Evolutionary conservation across 92 coral and sea anemone species (phyloP), one percentile per base, ranked within the genome.

Genomic region (Heliopora coerulea): DNA sequence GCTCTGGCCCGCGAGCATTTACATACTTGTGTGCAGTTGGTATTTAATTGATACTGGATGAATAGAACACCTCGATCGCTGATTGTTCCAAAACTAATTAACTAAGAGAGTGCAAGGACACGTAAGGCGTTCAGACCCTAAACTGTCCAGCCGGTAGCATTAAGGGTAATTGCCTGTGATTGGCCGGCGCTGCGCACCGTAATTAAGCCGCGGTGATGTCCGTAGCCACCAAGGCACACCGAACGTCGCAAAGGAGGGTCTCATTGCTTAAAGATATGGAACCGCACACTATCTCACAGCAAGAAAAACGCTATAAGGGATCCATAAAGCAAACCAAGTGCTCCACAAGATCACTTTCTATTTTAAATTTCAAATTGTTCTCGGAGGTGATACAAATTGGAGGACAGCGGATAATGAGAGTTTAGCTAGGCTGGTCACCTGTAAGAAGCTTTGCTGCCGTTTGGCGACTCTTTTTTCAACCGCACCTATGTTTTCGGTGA

Each of bases 31-130:
- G 77, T 52, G 62, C 41, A 52, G 62, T 33, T 8, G 63, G 8
- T 70, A 54, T 52, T 67, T 67, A 67, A 67, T 67, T 67, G 74
- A 44, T 67, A 27, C 74, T 44, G 40, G 41, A 44, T 63, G 70
- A 63, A 63, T 37, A 44, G 70, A 48, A 56, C 74, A 56, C 39
- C 50, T 8, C 52, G n/a, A 46, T 8, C 52, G 14, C n/a, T 46
- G 54, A 67, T 67, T 67, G 74, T 67, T 67, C 74, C 3, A 26
- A 24, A 29, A 67, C 74, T 67, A 67, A 67, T 67, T 67, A 67
- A 67, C 58, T 67, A 31, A 28, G 58, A 67, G 74, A 46, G 58
- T 12, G 10, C 39, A 34, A 39, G 33, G 48, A n/a, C n/a, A n/a
- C n/a, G n/a, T n/a, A n/a, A n/a, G 34, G 32, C n/a, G n/a, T 25